Evolutionary conservation across 2,797 vertebrate species (phyloP).

Genomic region (Scleropages formosus): DNA sequence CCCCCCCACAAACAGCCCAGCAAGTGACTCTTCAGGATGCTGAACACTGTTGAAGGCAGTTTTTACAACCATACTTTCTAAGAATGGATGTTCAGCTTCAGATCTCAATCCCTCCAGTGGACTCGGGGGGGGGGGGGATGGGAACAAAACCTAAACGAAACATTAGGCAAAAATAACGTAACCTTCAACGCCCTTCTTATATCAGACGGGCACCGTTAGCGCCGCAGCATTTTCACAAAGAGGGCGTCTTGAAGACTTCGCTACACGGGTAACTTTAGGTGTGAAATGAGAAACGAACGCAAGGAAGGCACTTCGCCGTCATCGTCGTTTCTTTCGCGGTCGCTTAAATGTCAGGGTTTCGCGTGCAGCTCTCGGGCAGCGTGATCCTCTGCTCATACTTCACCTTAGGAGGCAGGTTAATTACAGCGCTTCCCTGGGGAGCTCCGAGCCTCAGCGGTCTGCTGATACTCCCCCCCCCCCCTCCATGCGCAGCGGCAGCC

Average conservation of each 20-base stretch:
- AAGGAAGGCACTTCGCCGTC: neutral
- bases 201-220: too few relatives aligned
- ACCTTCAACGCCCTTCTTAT: too few relatives aligned
- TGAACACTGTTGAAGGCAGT: too few relatives aligned
- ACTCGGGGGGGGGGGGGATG: too few relatives aligned
- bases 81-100: too few relatives aligned
- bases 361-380: constrained; percentile 14
- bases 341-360: constrained; percentile 29
- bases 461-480: neutral
- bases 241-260: too few relatives aligned
- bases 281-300: neutral
- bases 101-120: neutral
- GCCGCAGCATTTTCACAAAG: too few relatives aligned
- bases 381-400: constrained; percentile 17
- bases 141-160: neutral
- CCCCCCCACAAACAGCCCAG: too few relatives aligned
- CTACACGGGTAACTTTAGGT: too few relatives aligned
- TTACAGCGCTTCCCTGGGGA: constrained; percentile 20
- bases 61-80: too few relatives aligned
- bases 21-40: too few relatives aligned
- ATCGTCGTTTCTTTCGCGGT: neutral
- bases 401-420: constrained; percentile 31
- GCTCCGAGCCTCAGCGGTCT: constrained; percentile 3
- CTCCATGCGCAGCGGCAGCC: constrained; percentile 6
- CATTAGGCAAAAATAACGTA: neutral